These are phyloP conservation scores for Caenorhabditis panamensis DNA, from an alignment of 2,888 invertebrate species.

Conservation along the genomic window DNA sequence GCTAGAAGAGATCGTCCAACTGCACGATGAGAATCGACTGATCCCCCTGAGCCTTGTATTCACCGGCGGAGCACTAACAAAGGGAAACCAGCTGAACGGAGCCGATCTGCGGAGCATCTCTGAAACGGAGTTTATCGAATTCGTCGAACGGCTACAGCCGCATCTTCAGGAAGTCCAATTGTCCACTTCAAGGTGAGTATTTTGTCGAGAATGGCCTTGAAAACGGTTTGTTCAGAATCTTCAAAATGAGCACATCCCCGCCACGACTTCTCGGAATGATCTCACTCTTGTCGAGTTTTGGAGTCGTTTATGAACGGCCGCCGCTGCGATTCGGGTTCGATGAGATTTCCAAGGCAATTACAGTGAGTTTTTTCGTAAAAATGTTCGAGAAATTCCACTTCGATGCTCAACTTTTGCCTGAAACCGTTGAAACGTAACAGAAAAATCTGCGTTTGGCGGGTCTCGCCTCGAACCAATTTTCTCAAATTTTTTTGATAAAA, in stretches of 20 bases:
- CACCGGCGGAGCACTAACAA: constrained; percentile 66
- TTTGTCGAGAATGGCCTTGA: neutral
- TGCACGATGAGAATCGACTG: constrained; percentile 46
- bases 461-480: too few relatives aligned
- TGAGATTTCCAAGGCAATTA: constrained; percentile 57
- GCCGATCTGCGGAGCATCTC: constrained; percentile 68
- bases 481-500: neutral
- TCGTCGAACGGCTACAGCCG: constrained; percentile 65
- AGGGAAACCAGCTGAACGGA: constrained; percentile 58
- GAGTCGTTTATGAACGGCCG: constrained; percentile 70
- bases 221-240: too few relatives aligned
- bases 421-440: too few relatives aligned
- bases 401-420: neutral
- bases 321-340: constrained; percentile 62
- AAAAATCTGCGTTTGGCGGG: too few relatives aligned
- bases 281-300: constrained; percentile 61
- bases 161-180: constrained; percentile 70
- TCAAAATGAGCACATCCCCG: constrained; percentile 59
- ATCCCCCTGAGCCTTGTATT: constrained; percentile 59
- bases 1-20: constrained; percentile 50
- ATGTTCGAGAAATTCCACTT: too few relatives aligned
- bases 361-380: constrained; percentile 26
- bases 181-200: constrained; percentile 64
- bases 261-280: constrained; percentile 64
- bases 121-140: constrained; percentile 63